These are phyloP conservation scores for Actenoides lindsayi DNA, from an alignment of 2,113 vertebrate genomes.

Conservation along the genomic window DNA sequence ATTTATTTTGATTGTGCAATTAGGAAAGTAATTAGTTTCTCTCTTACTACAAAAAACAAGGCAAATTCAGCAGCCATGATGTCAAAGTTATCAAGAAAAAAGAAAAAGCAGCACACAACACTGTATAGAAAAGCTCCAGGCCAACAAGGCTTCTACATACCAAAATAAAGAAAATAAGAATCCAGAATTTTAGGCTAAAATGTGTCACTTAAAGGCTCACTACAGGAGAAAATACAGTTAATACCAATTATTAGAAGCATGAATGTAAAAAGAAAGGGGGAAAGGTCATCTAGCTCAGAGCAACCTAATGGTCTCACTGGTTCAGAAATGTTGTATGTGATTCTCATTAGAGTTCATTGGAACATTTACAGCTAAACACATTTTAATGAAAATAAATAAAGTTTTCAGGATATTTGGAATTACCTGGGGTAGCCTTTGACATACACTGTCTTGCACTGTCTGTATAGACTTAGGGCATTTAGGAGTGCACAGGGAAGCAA, in stretches of 20 bases:
- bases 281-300: background rate
- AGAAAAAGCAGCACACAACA: background rate
- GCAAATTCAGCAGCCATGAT: slow-evolving; percentile 61
- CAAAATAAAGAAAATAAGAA: background rate
- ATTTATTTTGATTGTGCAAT: slow-evolving; percentile 79
- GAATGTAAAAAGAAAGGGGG: background rate
- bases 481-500: background rate
- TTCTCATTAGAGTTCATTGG: background rate
- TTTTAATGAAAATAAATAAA: background rate
- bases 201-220: background rate
- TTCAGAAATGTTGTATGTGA: background rate
- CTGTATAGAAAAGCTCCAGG: background rate
- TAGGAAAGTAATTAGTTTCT: slow-evolving; percentile 77
- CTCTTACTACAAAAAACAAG: slow-evolving; percentile 60
- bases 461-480: background rate
- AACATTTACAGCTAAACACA: background rate
- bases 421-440: background rate
- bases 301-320: background rate
- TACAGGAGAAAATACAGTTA: background rate
- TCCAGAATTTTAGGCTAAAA: background rate
- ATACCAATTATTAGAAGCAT: background rate
- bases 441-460: background rate
- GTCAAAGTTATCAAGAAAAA: slow-evolving; percentile 40
- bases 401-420: background rate
- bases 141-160: background rate